Evolutionary conservation across 2,888 invertebrate species (phyloP), one percentile per base, ranked within the genome.

Genomic region (Eulithis prunata): DNA sequence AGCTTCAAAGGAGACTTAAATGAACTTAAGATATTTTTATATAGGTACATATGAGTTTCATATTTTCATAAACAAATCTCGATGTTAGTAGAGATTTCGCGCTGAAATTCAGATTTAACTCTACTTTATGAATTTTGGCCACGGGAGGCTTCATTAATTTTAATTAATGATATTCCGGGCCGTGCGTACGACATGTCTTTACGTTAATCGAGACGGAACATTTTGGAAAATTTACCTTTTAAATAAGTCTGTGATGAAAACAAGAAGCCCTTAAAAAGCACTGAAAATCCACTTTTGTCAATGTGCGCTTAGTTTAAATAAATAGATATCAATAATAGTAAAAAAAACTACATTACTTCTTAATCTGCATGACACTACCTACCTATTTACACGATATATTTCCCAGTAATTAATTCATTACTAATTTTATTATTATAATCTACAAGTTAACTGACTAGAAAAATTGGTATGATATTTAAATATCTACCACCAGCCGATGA

Each of bases 401-500:
- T n/a, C n/a, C 21, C 49, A 32, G 11, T 67, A 73, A 61, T 60
- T 54, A 66, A 68, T 64, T 57, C 56, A 14, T 57, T 43, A 57
- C 53, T 69, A 63, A 67, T 61, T 53, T 49, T 32, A 57, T 66
- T 52, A 32, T 43, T 69, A 66, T 57, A 45, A 47, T 64, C 70
- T 69, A 69, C 69, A 59, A 51, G 8, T 70, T 66, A 68, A 69
- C 72, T 56, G 62, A 76, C 72, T 78, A 77, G 72, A 69, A 73
- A 64, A 77, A 71, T 71, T 64, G 67, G 60, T 73, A 69, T 75
- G 70, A 75, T 67, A 74, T 73, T 74, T 77, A 74, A 75, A 77
- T 79, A 78, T 76, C 74, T 68, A 68, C 69, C 72, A 67, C 70
- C 69, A 66, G 63, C 75, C 66, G 57, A 69, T 74, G 75, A 74